Conservation (phyloP, 2,888 invertebrate genomes). For the Melanotus villosus region DNA sequence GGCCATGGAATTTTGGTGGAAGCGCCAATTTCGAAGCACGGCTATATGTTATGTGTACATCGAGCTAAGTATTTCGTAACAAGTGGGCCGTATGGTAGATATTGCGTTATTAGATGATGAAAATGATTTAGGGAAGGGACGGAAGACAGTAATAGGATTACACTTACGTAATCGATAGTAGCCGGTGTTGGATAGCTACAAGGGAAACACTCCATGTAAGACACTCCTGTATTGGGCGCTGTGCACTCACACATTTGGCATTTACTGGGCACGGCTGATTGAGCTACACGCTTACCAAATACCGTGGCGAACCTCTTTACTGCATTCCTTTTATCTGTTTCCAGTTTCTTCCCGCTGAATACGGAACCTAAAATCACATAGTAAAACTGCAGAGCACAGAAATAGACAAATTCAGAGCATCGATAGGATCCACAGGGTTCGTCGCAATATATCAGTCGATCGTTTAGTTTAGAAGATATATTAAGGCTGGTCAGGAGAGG, state of each 20-base stretch:
- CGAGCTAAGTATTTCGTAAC: neutral
- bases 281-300: conserved; percentile 77
- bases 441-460: conserved; percentile 51
- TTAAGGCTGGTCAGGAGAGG: conserved; percentile 53
- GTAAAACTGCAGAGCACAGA: conserved; percentile 27
- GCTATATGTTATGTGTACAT: neutral
- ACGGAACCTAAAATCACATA: conserved; percentile 69
- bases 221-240: conserved; percentile 76
- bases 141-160: conserved; percentile 18
- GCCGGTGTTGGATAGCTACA: conserved; percentile 71
- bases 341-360: conserved; percentile 75
- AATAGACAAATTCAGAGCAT: conserved; percentile 30
- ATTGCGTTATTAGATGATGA: conserved; percentile 11
- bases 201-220: conserved; percentile 77
- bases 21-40: neutral
- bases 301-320: conserved; percentile 77
- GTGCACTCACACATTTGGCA: conserved; percentile 82
- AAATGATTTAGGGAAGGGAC: conserved; percentile 12
- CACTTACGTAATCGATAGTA: conserved; percentile 69
- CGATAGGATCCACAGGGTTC: conserved; percentile 40
- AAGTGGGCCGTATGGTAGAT: neutral
- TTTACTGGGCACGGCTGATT: conserved; percentile 72
- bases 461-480: conserved; percentile 47
- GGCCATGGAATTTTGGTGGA: no score
- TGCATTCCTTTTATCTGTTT: conserved; percentile 71